phyloP scores from a whole-genome alignment of 1,140 invertebrate species.

The Neodiprion fabricii region DNA sequence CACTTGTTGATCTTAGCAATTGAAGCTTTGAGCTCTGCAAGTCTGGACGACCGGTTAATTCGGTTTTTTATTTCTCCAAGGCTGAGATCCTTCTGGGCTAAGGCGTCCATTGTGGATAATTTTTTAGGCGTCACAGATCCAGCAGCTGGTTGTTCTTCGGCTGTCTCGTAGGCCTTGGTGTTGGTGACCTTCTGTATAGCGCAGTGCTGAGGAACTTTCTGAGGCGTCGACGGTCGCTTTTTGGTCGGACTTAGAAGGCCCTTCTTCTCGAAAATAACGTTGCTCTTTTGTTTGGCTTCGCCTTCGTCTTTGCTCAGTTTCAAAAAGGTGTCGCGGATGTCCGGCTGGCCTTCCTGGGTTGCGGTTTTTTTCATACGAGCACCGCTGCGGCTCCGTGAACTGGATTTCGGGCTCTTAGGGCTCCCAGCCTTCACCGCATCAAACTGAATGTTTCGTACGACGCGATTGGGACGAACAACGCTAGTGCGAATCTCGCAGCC shows the following conservation, averaged over 20 bases:
- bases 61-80: slow-evolving; percentile 72
- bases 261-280: slow-evolving; percentile 53
- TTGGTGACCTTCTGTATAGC: background rate
- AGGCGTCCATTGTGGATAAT: slow-evolving; percentile 52
- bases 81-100: slow-evolving; percentile 64
- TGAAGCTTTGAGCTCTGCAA: slow-evolving; percentile 71
- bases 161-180: slow-evolving; percentile 12
- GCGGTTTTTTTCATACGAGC: slow-evolving; percentile 31
- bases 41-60: slow-evolving; percentile 67
- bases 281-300: slow-evolving; percentile 32
- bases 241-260: slow-evolving; percentile 52
- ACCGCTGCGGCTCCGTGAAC: slow-evolving; percentile 17
- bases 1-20: slow-evolving; percentile 65
- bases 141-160: slow-evolving; percentile 19
- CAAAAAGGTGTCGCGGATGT: slow-evolving; percentile 52
- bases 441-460: slow-evolving; percentile 49
- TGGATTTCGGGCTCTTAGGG: slow-evolving; percentile 31
- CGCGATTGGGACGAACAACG: slow-evolving; percentile 28
- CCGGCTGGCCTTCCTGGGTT: slow-evolving; percentile 43
- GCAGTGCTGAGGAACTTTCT: slow-evolving; percentile 13
- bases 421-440: slow-evolving; percentile 38
- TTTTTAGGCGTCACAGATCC: slow-evolving; percentile 52
- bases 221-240: slow-evolving; percentile 38
- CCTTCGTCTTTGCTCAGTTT: slow-evolving; percentile 41
- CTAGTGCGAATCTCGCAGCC: slow-evolving; percentile 25